These are phyloP conservation scores for Myiagra hebetior DNA, from an alignment of 2,113 vertebrate genomes.

Conservation along the genomic window DNA sequence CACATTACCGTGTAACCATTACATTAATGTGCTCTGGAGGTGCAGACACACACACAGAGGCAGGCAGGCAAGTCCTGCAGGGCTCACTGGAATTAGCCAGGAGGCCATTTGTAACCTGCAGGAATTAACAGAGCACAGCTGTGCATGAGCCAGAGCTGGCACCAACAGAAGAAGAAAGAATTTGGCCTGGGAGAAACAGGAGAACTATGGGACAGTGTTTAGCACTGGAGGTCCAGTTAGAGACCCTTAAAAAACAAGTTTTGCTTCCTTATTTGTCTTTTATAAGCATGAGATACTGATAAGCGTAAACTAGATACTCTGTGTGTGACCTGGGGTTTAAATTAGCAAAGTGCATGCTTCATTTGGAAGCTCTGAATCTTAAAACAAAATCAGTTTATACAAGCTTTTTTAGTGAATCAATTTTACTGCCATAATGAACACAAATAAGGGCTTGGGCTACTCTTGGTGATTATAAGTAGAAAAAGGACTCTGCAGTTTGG, in stretches of 20 bases:
- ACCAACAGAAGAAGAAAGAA: background rate
- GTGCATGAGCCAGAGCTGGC: background rate
- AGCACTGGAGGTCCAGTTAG: background rate
- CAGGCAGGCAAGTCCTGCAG: background rate
- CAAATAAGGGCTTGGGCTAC: background rate
- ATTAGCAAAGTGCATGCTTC: background rate
- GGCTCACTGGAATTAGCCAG: background rate
- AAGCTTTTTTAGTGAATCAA: background rate
- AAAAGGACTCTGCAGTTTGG: background rate
- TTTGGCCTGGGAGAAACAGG: background rate
- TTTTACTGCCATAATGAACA: conserved; percentile 8
- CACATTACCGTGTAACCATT: background rate
- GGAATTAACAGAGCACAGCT: background rate
- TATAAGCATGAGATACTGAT: background rate
- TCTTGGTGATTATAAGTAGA: background rate
- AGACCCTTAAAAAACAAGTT: background rate
- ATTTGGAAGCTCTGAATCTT: background rate
- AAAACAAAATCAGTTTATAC: background rate
- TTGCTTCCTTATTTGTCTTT: background rate
- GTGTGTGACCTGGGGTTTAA: background rate
- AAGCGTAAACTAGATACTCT: background rate
- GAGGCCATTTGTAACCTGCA: background rate
- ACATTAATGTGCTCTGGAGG: background rate
- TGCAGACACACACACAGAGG: background rate
- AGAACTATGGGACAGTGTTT: background rate